phyloP scores from a whole-genome alignment of 2,888 invertebrate genomes.

The Protodeltote pygarga region DNA sequence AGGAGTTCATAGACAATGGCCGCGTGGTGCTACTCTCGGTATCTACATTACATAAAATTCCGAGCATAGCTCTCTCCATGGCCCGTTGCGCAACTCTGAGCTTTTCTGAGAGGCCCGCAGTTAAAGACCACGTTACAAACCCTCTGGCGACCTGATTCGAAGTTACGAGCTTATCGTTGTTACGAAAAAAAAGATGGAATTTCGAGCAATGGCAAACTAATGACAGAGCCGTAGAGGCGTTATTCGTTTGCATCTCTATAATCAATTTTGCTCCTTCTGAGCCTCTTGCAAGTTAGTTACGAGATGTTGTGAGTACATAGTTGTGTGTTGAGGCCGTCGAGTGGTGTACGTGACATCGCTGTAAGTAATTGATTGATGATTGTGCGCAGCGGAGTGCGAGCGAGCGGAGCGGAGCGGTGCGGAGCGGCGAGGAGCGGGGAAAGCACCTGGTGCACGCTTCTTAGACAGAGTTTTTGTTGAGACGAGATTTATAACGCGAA shows the following conservation, averaged over 20 bases:
- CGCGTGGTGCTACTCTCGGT: neutral
- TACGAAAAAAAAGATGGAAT: too few relatives aligned
- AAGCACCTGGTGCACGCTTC: conserved; percentile 8
- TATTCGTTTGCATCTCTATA: too few relatives aligned
- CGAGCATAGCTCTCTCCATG: too few relatives aligned
- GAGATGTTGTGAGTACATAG: neutral
- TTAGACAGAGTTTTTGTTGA: conserved; percentile 4
- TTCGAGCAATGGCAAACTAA: too few relatives aligned
- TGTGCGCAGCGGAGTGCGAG: neutral
- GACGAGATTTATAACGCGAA: conserved; percentile 7
- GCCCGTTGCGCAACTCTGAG: too few relatives aligned
- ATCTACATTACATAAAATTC: neutral
- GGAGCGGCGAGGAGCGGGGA: neutral
- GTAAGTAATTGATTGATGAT: conserved; percentile 25
- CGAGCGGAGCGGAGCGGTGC: neutral
- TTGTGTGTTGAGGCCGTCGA: neutral
- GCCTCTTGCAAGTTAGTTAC: neutral
- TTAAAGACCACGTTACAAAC: too few relatives aligned
- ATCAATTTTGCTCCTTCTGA: neutral
- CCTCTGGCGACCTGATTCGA: too few relatives aligned
- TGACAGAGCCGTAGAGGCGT: too few relatives aligned
- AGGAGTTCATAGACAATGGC: neutral
- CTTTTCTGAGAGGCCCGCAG: too few relatives aligned
- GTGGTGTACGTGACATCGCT: conserved; percentile 16
- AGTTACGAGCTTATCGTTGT: too few relatives aligned